Evolutionary conservation across 2,113 vertebrate genomes (phyloP).

Genomic region (Forbesichthys agassizii): DNA sequence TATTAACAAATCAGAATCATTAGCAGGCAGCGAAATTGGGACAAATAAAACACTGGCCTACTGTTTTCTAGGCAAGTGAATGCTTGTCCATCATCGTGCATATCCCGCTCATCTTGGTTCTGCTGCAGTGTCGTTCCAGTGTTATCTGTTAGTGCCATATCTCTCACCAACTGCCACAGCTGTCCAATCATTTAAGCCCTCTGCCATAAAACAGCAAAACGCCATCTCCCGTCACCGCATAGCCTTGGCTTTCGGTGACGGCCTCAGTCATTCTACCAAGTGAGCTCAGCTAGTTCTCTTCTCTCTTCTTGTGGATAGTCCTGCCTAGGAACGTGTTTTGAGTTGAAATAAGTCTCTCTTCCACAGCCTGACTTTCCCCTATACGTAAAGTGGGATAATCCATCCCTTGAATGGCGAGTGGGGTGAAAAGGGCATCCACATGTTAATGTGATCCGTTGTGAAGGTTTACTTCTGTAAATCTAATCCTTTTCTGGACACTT

Average conservation of each 20-base stretch:
- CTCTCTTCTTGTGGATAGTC: neutral
- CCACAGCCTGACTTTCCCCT: conserved; percentile 21
- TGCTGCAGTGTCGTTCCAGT: conserved; percentile 2
- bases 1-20: too few relatives aligned
- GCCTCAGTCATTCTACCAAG: conserved; percentile 49
- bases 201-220: conserved; percentile 46
- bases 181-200: conserved; percentile 47
- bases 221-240: conserved; percentile 48
- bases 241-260: conserved; percentile 38
- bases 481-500: neutral
- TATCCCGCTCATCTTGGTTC: neutral
- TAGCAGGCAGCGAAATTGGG: neutral
- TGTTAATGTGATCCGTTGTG: conserved; percentile 9
- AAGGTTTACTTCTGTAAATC: conserved; percentile 16
- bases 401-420: conserved; percentile 29
- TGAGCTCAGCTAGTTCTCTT: conserved; percentile 30
- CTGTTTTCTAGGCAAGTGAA: conserved; percentile 22
- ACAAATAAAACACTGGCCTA: conserved; percentile 2
- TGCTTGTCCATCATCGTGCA: neutral
- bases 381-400: conserved; percentile 9
- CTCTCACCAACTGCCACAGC: conserved; percentile 24
- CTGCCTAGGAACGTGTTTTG: conserved; percentile 30
- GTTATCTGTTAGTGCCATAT: conserved; percentile 38
- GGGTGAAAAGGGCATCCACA: conserved; percentile 17
- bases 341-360: conserved; percentile 30